Evolutionary conservation across 2,888 invertebrate species (phyloP), one percentile per base, ranked within the genome.

Genomic region (Tenthredo mesomela): DNA sequence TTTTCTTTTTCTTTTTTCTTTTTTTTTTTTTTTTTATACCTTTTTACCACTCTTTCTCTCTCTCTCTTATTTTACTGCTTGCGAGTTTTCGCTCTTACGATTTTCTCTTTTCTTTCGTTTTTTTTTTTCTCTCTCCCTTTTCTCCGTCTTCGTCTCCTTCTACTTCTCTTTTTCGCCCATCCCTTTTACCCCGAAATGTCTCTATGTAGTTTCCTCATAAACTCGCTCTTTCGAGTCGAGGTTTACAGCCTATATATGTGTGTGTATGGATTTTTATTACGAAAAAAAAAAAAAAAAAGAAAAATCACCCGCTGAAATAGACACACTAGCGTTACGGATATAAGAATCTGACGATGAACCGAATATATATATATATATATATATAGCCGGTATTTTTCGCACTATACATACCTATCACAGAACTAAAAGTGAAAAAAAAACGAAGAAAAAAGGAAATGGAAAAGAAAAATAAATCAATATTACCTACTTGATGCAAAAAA

Each of bases 21-120:
- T 9, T n/a, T 33, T 33, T 50, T 61, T 78, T 33, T 33, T 50
- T 61, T 78, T n/a, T 58, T 10, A 10, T 43, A 37, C 29, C 54
- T 33, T 54, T 54, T 54, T 54, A 54, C 18, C 50, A 37, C 37
- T 37, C 7, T 37, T 50, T 12, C 18, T n/a, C 37, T 29, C 78
- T 78, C 21, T 84, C 77, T 58, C 77, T 75, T 58, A 54, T 84
- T 84, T 84, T 84, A 84, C 78, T 84, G 78, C 84, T 80, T 67
- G 75, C 84, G 84, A 84, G 78, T 65, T 78, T 78, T 84, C 78
- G 78, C 75, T 77, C 77, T 75, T 50, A 61, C 40, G 33, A 54
- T 25, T 84, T 33, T 43, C 21, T 47, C n/a, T 75, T 43, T 33
- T 82, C n/a, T 29, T 61, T 65, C 21, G 25, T 70, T 43, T 33